Percentiles rank a stretch among this genome's conserved stretches.
These are phyloP conservation scores for Lithobates sylvaticus DNA, from an alignment of 2,797 vertebrate species.

Conservation along the genomic window DNA sequence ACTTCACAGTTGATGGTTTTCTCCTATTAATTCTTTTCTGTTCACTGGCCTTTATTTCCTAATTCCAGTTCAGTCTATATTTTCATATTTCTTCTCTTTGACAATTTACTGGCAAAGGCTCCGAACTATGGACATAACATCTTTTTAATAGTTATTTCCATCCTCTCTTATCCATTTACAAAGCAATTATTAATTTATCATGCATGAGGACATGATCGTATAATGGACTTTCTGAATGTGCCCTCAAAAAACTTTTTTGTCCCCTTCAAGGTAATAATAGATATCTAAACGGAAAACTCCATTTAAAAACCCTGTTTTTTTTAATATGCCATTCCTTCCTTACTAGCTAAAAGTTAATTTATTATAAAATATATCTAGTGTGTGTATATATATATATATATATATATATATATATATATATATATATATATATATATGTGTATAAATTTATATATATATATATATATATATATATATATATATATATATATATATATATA, in stretches of 20 bases:
- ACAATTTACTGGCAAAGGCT: constrained; percentile 46
- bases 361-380: too few species aligned
- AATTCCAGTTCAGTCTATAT: constrained; percentile 43
- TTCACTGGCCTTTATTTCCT: constrained; percentile 56
- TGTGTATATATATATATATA: too few species aligned
- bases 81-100: constrained; percentile 46
- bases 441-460: too few species aligned
- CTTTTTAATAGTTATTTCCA: constrained; percentile 47
- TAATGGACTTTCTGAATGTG: constrained; percentile 44
- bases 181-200: constrained; percentile 55
- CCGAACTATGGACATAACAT: constrained; percentile 39
- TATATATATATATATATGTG: too few species aligned
- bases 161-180: constrained; percentile 49
- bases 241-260: constrained; percentile 24
- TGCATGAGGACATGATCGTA: constrained; percentile 36
- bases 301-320: neutral
- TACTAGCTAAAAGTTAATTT: too few species aligned
- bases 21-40: constrained; percentile 52
- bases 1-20: constrained; percentile 47
- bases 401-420: too few species aligned
- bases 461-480: too few species aligned
- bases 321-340: too few species aligned
- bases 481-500: too few species aligned
- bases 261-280: constrained; percentile 36
- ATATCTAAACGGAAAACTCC: neutral